Percentiles rank a stretch among this genome's conserved stretches.
Conservation (phyloP, 2,113 vertebrate genomes). For the Tetrax tetrax region DNA sequence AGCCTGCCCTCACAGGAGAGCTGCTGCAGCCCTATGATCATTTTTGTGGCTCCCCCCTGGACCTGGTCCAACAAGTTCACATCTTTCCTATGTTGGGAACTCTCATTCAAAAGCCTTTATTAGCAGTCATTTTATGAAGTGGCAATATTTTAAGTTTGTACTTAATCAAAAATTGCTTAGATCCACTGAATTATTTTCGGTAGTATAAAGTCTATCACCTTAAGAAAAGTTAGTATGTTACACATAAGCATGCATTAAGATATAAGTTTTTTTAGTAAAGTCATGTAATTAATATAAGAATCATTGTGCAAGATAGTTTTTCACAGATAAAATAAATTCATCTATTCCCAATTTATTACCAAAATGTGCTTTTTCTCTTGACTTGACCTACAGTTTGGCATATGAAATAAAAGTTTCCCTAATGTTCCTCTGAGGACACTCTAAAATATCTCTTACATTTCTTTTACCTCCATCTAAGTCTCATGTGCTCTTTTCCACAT, state of each 20-base stretch:
- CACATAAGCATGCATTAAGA: not conserved
- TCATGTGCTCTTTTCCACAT: not conserved
- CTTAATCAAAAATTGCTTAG: not conserved
- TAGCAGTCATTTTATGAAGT: not conserved
- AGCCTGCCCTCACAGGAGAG: no score
- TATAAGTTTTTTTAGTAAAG: not conserved
- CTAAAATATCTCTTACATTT: not conserved
- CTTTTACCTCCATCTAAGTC: not conserved
- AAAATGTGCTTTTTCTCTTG: not conserved
- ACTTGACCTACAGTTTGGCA: not conserved
- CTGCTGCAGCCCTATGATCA: no score
- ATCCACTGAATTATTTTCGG: not conserved
- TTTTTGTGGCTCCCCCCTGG: no score
- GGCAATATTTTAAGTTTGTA: not conserved
- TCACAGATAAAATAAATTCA: not conserved
- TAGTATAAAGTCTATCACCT: not conserved
- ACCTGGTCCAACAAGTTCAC: no score
- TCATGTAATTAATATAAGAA: not conserved
- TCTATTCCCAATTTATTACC: not conserved
- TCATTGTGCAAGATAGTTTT: not conserved
- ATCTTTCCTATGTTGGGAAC: not conserved
- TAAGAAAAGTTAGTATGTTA: not conserved
- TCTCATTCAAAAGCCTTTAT: not conserved
- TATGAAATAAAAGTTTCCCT: not conserved
- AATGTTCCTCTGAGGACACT: not conserved